These are phyloP conservation scores for Sciurus niger DNA, from an alignment of 2,113 vertebrate genomes.

Conservation along the genomic window DNA sequence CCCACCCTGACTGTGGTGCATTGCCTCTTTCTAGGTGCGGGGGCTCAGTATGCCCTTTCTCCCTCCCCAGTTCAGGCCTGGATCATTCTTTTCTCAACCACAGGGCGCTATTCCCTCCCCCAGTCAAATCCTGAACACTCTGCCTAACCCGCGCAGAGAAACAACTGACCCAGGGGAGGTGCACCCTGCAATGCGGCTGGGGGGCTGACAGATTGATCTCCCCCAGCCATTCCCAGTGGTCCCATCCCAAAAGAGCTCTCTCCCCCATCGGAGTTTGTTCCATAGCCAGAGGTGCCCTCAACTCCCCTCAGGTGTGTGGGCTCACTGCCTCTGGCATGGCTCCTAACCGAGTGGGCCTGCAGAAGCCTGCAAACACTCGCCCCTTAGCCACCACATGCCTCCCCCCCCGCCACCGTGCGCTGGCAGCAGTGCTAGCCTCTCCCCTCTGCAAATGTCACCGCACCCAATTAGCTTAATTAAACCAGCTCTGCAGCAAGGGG, in stretches of 20 bases:
- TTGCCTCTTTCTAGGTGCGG: neutral
- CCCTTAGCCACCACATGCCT: neutral
- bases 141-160: conserved; percentile 48
- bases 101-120: neutral
- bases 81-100: neutral
- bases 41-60: neutral
- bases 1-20: neutral
- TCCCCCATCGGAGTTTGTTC: neutral
- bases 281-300: conserved; percentile 64
- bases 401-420: neutral
- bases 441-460: conserved; percentile 83
- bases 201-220: conserved; percentile 56
- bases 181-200: conserved; percentile 83
- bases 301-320: conserved; percentile 73
- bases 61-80: neutral
- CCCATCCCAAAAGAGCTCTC: neutral
- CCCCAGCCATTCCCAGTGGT: neutral
- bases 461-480: conserved; percentile 85
- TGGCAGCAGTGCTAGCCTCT: conserved; percentile 76
- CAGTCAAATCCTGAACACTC: neutral
- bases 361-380: neutral
- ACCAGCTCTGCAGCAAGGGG: conserved; percentile 40
- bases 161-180: conserved; percentile 48
- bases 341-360: neutral
- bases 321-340: conserved; percentile 49